A percentile compares a stretch with the other conserved stretches of the same genome.
Evolutionary conservation across 1,140 invertebrate species (phyloP).

Genomic region (Hylaeus anthracinus): DNA sequence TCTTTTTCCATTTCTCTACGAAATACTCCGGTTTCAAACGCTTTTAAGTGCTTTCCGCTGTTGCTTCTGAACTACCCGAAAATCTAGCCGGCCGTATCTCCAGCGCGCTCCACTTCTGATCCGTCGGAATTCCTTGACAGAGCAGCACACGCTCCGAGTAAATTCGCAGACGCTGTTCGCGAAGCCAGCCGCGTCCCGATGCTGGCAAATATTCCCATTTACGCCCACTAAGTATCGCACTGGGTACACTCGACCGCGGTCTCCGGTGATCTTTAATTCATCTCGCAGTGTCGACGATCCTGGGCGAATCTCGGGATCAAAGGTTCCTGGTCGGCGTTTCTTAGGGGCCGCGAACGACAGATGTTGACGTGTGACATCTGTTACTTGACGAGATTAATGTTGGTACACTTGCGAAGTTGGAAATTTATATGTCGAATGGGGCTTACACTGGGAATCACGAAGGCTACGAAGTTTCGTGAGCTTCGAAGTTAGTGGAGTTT

Average conservation of each 20-base stretch:
- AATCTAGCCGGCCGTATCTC: slow-evolving; percentile 38
- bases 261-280: slow-evolving; percentile 7
- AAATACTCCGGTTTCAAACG: slow-evolving; percentile 59
- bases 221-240: not conserved
- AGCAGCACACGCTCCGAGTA: slow-evolving; percentile 3
- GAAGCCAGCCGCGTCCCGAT: not conserved
- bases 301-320: not conserved
- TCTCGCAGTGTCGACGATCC: not conserved
- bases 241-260: too few relatives aligned
- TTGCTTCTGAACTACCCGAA: slow-evolving; percentile 55
- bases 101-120: not conserved
- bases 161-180: not conserved
- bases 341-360: too few relatives aligned
- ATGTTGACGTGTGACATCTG: too few relatives aligned
- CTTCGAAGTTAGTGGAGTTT: too few relatives aligned
- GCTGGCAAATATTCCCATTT: not conserved
- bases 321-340: not conserved
- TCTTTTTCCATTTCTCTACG: slow-evolving; percentile 4
- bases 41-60: slow-evolving; percentile 76
- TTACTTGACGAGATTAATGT: too few relatives aligned
- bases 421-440: too few relatives aligned
- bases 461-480: too few relatives aligned
- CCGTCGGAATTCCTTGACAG: slow-evolving; percentile 20
- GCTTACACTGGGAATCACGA: too few relatives aligned
- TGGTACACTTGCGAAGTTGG: too few relatives aligned